Evolutionary conservation across 2,113 vertebrate species (phyloP), one percentile per base, ranked within the genome.

Genomic region (Onychorhynchus coronatus): DNA sequence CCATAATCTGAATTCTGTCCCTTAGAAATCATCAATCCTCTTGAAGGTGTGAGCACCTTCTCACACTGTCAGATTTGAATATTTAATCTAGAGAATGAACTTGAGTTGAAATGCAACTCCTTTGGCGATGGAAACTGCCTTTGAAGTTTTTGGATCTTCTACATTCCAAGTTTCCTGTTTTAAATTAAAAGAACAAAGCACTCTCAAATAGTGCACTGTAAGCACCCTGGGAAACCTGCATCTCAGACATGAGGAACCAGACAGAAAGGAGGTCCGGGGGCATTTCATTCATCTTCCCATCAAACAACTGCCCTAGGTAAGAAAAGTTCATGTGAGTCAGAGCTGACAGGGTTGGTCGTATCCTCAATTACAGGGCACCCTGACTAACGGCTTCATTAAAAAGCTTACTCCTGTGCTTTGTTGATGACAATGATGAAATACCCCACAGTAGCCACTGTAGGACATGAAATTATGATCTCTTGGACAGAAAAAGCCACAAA

Each of bases 71-170:
- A 85, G 77, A 84, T 87, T 89, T 95, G 87, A 87, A 91, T 91
- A 56, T 95, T 95, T 84, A 86, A 89, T 84, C 59, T 87, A 79
- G 66, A 91, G 52, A 77, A 90, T 77, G 55, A 92, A 87, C 65
- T 71, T 44, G 52, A 82, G 73, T 87, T 88, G 70, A 95, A 95
- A 94, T 71, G 44, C 1, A 5, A 67, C 73, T 93, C 72, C 91
- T 93, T 95, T 93, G 92, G 95, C 91, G 92, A 44, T 42, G 76
- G 55, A 71, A 95, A 80, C 50, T 55, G 61, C 83, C 79, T 97
- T 96, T 96, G 92, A 97, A 96, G 94, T 74, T 95, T 85, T 77
- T 62, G 79, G 68, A 63, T 92, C 59, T 46, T 74, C 83, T 71
- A 23, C 46, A 47, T 92, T 88, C 79, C 67, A 8, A 3, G 6